Evolutionary conservation across 2,888 invertebrate genomes (phyloP).

Genomic region (Tetanocera ferruginea): DNA sequence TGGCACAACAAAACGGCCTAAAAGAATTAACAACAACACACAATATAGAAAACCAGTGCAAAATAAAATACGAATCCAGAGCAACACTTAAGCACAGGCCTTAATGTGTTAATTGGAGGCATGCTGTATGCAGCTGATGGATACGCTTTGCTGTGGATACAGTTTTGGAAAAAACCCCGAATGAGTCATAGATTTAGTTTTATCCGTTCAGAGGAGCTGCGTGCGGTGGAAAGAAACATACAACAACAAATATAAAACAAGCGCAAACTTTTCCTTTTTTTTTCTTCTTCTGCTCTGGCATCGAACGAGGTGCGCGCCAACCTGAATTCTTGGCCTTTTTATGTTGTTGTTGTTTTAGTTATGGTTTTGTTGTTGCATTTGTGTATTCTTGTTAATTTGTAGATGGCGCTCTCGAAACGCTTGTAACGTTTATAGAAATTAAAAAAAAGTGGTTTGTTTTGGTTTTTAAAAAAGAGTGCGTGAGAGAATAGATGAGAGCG

Average conservation of each 20-base stretch:
- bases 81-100: neutral
- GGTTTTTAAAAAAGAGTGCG: neutral
- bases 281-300: constrained; percentile 17
- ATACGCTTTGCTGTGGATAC: constrained; percentile 3
- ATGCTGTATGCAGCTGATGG: neutral
- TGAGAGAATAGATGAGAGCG: neutral
- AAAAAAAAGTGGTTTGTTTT: constrained; percentile 52
- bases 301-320: constrained; percentile 15
- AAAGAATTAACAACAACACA: neutral
- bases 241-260: constrained; percentile 53
- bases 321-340: neutral
- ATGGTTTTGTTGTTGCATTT: neutral
- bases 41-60: neutral
- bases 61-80: too few species aligned
- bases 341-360: neutral
- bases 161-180: constrained; percentile 65
- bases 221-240: constrained; percentile 27
- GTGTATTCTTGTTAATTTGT: neutral
- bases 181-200: constrained; percentile 57
- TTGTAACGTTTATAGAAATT: constrained; percentile 40
- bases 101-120: neutral
- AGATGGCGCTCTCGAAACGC: constrained; percentile 31
- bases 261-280: constrained; percentile 59
- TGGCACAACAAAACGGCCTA: neutral
- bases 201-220: constrained; percentile 20